Evolutionary conservation across 2,113 vertebrate genomes (phyloP).

Genomic region (Myotis davidii): DNA sequence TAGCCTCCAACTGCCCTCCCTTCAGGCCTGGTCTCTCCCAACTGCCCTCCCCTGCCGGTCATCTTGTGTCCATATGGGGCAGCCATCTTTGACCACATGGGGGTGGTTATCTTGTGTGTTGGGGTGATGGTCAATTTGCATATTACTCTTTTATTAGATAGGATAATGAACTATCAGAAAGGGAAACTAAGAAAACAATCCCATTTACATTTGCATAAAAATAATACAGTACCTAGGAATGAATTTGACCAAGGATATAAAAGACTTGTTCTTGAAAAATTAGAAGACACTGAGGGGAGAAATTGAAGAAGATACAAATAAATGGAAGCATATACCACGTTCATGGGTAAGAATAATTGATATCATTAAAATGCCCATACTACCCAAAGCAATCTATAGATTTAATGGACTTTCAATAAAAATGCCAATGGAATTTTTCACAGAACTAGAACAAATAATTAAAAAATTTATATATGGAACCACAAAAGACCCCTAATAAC

Average conservation of each 20-base stretch:
- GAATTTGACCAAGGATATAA: not conserved
- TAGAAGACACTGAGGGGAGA: not conserved
- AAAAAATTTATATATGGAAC: not conserved
- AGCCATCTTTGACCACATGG: too few relatives aligned
- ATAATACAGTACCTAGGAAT: not conserved
- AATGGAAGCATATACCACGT: not conserved
- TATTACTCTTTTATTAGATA: too few relatives aligned
- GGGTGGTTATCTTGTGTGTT: too few relatives aligned
- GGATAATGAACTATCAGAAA: not conserved
- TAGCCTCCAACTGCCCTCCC: too few relatives aligned
- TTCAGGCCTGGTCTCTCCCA: too few relatives aligned
- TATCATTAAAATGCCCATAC: not conserved
- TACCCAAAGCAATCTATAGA: not conserved
- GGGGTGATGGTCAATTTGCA: too few relatives aligned
- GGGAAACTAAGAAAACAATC: not conserved
- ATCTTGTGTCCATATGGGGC: too few relatives aligned
- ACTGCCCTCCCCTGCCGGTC: too few relatives aligned
- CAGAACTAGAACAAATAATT: not conserved
- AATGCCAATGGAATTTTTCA: not conserved
- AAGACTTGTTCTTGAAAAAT: not conserved
- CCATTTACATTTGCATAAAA: not conserved
- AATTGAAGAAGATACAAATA: not conserved
- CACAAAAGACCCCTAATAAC: not conserved
- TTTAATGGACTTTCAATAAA: not conserved
- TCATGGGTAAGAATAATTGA: not conserved